These are phyloP conservation scores for Lycodopsis pacificus DNA, from an alignment of 2,797 vertebrate species.

Conservation along the genomic window DNA sequence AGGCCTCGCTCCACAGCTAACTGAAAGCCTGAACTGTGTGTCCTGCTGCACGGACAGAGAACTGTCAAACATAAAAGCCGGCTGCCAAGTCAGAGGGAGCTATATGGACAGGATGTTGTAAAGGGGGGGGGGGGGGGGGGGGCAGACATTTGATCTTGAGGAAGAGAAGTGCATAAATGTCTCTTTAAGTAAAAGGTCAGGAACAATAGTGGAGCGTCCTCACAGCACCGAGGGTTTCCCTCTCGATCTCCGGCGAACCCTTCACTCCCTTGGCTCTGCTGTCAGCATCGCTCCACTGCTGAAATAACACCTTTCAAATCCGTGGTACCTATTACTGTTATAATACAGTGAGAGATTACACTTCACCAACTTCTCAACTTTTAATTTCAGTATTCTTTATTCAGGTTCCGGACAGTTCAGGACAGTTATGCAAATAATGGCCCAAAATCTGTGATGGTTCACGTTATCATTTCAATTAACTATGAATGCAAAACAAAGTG, in stretches of 20 bases:
- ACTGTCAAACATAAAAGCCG: slow-evolving; percentile 49
- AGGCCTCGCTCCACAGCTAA: slow-evolving; percentile 9
- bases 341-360: not conserved
- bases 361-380: slow-evolving; percentile 23
- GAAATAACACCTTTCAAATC: slow-evolving; percentile 20
- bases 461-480: slow-evolving; percentile 53
- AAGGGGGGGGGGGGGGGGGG: slow-evolving; percentile 50
- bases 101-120: slow-evolving; percentile 40
- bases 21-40: slow-evolving; percentile 32
- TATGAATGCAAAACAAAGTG: slow-evolving; percentile 50
- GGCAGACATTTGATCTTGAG: slow-evolving; percentile 69
- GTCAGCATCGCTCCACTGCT: slow-evolving; percentile 11
- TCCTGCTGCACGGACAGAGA: slow-evolving; percentile 19
- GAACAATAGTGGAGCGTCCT: slow-evolving; percentile 49
- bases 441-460: slow-evolving; percentile 35
- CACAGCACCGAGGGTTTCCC: slow-evolving; percentile 42
- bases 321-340: not conserved
- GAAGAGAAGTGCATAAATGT: slow-evolving; percentile 64
- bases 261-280: slow-evolving; percentile 21
- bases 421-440: slow-evolving; percentile 17
- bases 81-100: slow-evolving; percentile 48
- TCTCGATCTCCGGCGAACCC: slow-evolving; percentile 53
- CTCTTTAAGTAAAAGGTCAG: slow-evolving; percentile 74
- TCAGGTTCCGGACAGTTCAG: no score
- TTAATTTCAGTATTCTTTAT: slow-evolving; percentile 22